Evolutionary conservation across 2,888 invertebrate genomes (phyloP).

Genomic region (Polylopha cassiicola): DNA sequence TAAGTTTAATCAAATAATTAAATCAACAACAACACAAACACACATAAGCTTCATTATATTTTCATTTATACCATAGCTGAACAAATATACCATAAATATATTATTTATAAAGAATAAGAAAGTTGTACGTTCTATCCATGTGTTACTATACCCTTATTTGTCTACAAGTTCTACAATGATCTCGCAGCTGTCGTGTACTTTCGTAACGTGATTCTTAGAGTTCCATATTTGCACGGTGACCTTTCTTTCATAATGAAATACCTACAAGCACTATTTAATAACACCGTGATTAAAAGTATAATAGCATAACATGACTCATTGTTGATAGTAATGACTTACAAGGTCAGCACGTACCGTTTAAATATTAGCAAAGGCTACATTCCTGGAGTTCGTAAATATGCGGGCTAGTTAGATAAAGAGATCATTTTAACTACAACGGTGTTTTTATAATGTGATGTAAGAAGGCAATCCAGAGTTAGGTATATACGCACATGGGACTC

Average conservation of each 20-base stretch:
- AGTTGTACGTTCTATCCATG: constrained; percentile 11
- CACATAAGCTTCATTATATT: constrained; percentile 5
- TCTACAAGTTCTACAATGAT: constrained; percentile 13
- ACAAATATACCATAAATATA: constrained; percentile 11
- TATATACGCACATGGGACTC: no score
- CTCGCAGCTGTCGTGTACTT: constrained; percentile 18
- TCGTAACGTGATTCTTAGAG: constrained; percentile 19
- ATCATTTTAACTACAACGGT: no score
- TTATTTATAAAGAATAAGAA: constrained; percentile 3
- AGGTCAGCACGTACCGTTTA: no score
- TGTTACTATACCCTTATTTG: constrained; percentile 18
- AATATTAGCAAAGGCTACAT: no score
- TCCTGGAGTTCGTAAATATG: no score
- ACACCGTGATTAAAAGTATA: constrained; percentile 11
- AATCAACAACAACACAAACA: no score
- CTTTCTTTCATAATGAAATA: constrained; percentile 17
- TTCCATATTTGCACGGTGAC: constrained; percentile 18
- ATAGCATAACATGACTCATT: constrained; percentile 8
- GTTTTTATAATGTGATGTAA: no score
- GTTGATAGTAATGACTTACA: constrained; percentile 1
- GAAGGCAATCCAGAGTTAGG: no score
- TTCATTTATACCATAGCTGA: constrained; percentile 4
- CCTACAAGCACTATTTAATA: constrained; percentile 3
- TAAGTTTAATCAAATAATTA: no score
- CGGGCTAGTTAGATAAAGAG: no score